phyloP scores from a whole-genome alignment of 2,888 invertebrate species.

The Bembecia ichneumoniformis region DNA sequence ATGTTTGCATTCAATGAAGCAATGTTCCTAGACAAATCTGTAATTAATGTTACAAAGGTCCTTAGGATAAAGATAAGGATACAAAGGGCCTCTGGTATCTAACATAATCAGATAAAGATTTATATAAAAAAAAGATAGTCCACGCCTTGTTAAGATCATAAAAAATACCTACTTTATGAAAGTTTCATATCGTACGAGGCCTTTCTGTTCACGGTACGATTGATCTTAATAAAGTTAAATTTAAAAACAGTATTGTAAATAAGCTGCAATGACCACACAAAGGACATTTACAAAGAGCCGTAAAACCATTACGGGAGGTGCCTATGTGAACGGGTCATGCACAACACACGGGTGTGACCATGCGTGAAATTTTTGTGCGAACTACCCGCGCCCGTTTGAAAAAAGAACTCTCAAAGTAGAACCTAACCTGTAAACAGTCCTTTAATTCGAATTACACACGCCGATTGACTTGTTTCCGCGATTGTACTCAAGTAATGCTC shows the following conservation, averaged over 20 bases:
- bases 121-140: too few species aligned
- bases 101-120: too few species aligned
- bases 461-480: constrained; percentile 56
- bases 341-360: constrained; percentile 34
- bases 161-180: too few species aligned
- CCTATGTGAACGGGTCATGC: constrained; percentile 2
- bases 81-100: too few species aligned
- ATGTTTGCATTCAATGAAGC: too few species aligned
- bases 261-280: constrained; percentile 3
- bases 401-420: constrained; percentile 36
- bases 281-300: not conserved
- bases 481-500: constrained; percentile 46
- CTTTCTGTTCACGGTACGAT: too few species aligned
- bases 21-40: too few species aligned
- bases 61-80: too few species aligned
- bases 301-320: not conserved
- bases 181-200: too few species aligned
- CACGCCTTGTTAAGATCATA: too few species aligned
- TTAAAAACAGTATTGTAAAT: not conserved
- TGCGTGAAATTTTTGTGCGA: constrained; percentile 53
- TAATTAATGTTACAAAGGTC: too few species aligned
- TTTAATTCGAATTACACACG: constrained; percentile 66
- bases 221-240: not conserved
- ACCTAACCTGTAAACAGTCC: constrained; percentile 60
- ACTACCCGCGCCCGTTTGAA: constrained; percentile 41